These are phyloP conservation scores for Petrolisthes cinctipes DNA, from an alignment of 2,888 invertebrate species.

Conservation along the genomic window DNA sequence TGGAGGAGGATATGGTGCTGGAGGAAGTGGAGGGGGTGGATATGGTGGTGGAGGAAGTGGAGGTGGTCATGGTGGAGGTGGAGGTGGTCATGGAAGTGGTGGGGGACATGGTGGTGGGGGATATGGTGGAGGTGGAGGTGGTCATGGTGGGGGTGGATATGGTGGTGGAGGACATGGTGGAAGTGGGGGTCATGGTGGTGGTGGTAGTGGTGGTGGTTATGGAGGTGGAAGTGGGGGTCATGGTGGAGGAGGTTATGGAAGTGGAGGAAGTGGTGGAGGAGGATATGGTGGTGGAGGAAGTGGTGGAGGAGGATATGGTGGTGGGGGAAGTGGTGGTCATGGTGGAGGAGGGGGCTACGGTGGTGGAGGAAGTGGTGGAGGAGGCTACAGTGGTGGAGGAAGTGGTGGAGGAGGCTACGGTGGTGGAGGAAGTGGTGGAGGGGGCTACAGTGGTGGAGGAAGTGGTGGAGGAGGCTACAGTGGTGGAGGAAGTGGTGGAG, in stretches of 20 bases:
- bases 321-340: not conserved
- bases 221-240: slow-evolving; percentile 25
- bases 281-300: not conserved
- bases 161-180: not conserved
- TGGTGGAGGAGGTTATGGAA: not conserved
- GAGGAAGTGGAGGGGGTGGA: slow-evolving; percentile 11
- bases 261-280: not conserved
- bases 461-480: slow-evolving; percentile 39
- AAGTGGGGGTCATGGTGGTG: not conserved
- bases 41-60: slow-evolving; percentile 67
- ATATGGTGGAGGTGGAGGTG: not conserved
- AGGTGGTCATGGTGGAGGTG: slow-evolving; percentile 66
- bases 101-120: slow-evolving; percentile 20
- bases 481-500: slow-evolving; percentile 38
- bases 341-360: not conserved
- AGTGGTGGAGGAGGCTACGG: not conserved
- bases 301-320: not conserved
- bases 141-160: not conserved
- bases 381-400: not conserved
- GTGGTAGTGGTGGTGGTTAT: not conserved
- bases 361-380: not conserved
- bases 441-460: not conserved
- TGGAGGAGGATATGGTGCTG: not conserved
- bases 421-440: not conserved
- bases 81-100: slow-evolving; percentile 47